Evolutionary conservation across 2,113 vertebrate genomes (phyloP).

Genomic region (Percina caprodes): DNA sequence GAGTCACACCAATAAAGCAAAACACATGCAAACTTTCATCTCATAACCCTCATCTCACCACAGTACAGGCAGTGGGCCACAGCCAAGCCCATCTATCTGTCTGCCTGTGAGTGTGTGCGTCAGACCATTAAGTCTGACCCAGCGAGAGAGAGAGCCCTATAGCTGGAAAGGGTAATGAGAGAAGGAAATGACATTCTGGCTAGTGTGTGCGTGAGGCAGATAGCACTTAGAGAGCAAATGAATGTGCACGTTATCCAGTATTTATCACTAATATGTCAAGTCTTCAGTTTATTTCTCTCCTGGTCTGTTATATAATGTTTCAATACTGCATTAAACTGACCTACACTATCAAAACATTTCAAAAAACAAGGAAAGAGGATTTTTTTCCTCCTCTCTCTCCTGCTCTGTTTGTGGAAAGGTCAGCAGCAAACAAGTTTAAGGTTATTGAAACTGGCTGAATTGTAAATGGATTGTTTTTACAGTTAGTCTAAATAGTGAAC

Average conservation of each 20-base stretch:
- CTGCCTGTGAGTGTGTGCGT: slow-evolving; percentile 28
- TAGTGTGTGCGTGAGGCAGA: background rate
- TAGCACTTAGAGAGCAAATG: background rate
- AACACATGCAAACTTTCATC: background rate
- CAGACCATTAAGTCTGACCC: slow-evolving; percentile 53
- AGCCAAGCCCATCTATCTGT: slow-evolving; percentile 39
- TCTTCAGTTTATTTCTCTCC: slow-evolving; percentile 18
- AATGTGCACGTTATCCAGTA: slow-evolving; percentile 20
- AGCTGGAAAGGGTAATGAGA: slow-evolving; percentile 49
- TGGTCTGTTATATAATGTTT: slow-evolving; percentile 6
- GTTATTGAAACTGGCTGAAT: background rate
- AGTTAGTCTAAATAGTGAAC: background rate
- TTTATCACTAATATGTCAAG: background rate
- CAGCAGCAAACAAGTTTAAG: slow-evolving; percentile 18
- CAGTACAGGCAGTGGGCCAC: slow-evolving; percentile 14
- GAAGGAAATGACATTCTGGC: slow-evolving; percentile 49
- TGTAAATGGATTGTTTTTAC: background rate
- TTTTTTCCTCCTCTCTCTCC: background rate
- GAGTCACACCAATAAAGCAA: slow-evolving; percentile 4
- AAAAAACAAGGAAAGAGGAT: too few species aligned
- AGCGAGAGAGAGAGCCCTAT: slow-evolving; percentile 21
- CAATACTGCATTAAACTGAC: background rate
- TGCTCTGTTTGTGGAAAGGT: slow-evolving; percentile 2
- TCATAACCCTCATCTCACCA: slow-evolving; percentile 11
- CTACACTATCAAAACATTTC: background rate